These are phyloP conservation scores for Meganola albula DNA, from an alignment of 2,888 invertebrate species.

Conservation along the genomic window DNA sequence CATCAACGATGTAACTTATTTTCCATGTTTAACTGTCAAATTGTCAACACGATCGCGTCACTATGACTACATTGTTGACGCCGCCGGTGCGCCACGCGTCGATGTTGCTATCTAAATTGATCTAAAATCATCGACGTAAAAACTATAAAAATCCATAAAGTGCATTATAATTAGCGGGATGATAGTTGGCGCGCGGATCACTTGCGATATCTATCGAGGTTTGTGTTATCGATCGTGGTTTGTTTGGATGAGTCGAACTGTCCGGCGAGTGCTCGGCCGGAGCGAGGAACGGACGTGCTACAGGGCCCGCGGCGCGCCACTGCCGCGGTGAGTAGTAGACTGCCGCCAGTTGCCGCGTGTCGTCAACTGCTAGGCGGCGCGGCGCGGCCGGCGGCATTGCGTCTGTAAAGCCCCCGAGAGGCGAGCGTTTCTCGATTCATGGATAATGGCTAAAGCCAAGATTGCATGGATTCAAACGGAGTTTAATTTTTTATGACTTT, in stretches of 20 bases:
- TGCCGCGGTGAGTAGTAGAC: conserved; percentile 33
- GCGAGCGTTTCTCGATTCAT: conserved; percentile 32
- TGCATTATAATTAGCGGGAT: conserved; percentile 27
- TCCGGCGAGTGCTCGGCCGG: conserved; percentile 22
- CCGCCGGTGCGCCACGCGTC: conserved; percentile 54
- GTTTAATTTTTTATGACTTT: no score
- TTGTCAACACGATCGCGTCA: conserved; percentile 64
- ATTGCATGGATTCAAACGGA: no score
- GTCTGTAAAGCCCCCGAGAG: conserved; percentile 53
- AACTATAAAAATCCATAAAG: no score
- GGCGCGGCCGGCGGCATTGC: conserved; percentile 52
- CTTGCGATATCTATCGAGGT: conserved; percentile 26
- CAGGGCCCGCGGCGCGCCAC: conserved; percentile 58
- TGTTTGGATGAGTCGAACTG: conserved; percentile 27
- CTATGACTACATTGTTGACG: conserved; percentile 76
- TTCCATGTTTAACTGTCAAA: conserved; percentile 52
- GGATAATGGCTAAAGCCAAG: no score
- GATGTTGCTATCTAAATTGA: conserved; percentile 38
- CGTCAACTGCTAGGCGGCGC: conserved; percentile 5
- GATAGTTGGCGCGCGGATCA: conserved; percentile 7
- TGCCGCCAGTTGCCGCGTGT: conserved; percentile 11
- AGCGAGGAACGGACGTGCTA: conserved; percentile 36
- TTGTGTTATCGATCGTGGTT: conserved; percentile 46
- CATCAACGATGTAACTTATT: conserved; percentile 37
- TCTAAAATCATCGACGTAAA: no score